Base-by-base conservation (phyloP, 2,797 vertebrate genomes). In the Sebastes kiyomatsui region DNA sequence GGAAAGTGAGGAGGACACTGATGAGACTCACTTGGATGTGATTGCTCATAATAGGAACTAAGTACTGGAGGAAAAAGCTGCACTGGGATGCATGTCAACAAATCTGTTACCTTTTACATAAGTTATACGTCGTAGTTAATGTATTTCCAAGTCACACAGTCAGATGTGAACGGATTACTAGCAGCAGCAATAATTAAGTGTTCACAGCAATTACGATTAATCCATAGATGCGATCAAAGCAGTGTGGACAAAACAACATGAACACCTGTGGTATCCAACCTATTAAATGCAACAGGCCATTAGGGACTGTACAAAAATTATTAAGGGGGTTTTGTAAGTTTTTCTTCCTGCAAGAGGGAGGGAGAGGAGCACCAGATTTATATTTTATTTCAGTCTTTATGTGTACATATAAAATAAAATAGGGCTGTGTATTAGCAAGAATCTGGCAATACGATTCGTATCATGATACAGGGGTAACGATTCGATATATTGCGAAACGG, bases 1-100 rank as follows among this genome's bases (percentile, higher is more conserved):
- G 72, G 27, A 78, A 80, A 84, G 42, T 54, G 75, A 88, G 72
- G 22, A 61, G 72, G 75, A 79, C 64, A 30, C 59, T 30, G 32
- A 68, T 33, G 70, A 77, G 25, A 68, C 64, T 58, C 20, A 30
- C 69, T 30, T 56, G 30, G 58, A 62, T 49, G 54, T 23, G 62
- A 69, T 23, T 73, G 33, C 74, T 58, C 9, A 64, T 42, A 77
- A 76, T 33, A 42, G 42, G 16, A 59, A 54, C 66, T 62, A 0
- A 33, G 52, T 7, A 8, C 35, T 20, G 35, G 1, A 42, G 55
- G 3, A 49, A 13, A 52, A 52, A 62, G 28, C 61, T 67, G 35
- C 61, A n/a, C 13, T 16, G 27, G 12, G 35, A 78, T n/a, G 25
- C 7, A 60, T 42, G 38, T 60, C 46, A 71, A 33, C 18, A 27